Percentiles rank a stretch among this genome's conserved stretches.
Evolutionary conservation across 2,113 vertebrate species (phyloP).

Genomic region (Xenopus borealis): DNA sequence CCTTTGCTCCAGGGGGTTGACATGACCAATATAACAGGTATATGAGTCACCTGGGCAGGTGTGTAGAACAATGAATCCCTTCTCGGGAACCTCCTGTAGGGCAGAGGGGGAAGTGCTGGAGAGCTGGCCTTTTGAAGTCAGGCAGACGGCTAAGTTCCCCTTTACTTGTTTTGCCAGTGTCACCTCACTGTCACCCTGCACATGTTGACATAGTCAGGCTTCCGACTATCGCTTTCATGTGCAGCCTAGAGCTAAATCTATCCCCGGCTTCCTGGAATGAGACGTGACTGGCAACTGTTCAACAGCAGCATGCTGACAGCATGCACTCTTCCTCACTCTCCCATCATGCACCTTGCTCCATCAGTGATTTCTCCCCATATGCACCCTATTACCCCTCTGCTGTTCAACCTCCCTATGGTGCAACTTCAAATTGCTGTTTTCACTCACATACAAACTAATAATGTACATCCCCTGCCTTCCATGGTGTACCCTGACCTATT

Average conservation of each 20-base stretch:
- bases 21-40: constrained; percentile 19
- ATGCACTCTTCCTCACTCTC: constrained; percentile 3
- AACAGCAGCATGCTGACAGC: constrained; percentile 53
- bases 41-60: constrained; percentile 36
- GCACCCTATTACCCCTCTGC: neutral
- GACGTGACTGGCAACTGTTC: constrained; percentile 80
- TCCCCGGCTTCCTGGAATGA: constrained; percentile 80
- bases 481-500: no score
- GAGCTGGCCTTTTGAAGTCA: constrained; percentile 43
- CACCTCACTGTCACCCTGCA: constrained; percentile 77
- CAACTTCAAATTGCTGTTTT: neutral
- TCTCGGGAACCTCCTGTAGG: constrained; percentile 34
- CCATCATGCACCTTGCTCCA: constrained; percentile 9
- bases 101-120: neutral
- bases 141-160: constrained; percentile 57
- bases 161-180: constrained; percentile 69
- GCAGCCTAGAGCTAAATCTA: constrained; percentile 77
- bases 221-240: constrained; percentile 81
- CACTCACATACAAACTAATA: no score
- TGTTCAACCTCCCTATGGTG: neutral
- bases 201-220: constrained; percentile 80
- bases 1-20: neutral
- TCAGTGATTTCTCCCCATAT: neutral
- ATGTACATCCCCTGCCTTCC: no score
- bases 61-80: constrained; percentile 31